Evolutionary conservation across 2,113 vertebrate species (phyloP), one percentile per base, ranked within the genome.

Genomic region (Thalassoma bifasciatum): DNA sequence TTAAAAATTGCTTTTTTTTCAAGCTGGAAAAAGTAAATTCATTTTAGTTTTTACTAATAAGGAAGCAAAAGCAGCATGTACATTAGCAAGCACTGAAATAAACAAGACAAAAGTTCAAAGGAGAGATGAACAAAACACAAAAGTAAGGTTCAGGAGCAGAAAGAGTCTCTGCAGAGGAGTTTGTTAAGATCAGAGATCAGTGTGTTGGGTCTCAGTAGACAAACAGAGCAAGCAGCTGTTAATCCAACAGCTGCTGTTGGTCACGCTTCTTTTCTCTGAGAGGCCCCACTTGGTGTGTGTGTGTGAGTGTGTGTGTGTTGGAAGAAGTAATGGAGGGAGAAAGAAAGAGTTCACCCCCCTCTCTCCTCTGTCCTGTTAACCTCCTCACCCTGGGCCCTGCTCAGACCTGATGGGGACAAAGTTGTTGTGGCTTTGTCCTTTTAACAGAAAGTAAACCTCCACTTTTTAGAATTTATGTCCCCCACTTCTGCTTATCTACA

Each of bases 171-270:
- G 76, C 13, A 59, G 56, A 47, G 70, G 47, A 21, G 30, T 0
- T 21, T 34, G 57, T 8, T 34, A 24, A 64, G 56, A 53, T 66
- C 65, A 51, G 30, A 34, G 62, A 60, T 58, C 78, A 70, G 40
- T 52, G 42, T 8, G 69, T 78, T 7, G 0, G 61, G 38, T 68
- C 69, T 80, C 34, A 60, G 79, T 61, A 56, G 65, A 84, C 74
- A 79, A 77, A 77, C 80, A 87, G 57, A 76, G 44, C 17, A 19
- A 57, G 54, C 86, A 88, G 79, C 86, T 90, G 92, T 58, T 88
- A 62, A 74, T 51, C 77, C 73, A 88, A 72, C 90, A 92, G 89
- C 88, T 92, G 92, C 85, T 89, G 62, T 81, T 56, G 82, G 83
- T 84, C 85, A 85, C 80, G 63, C 84, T 86, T 60, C 67, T 75